phyloP scores from a whole-genome alignment of 53 echinoderm and acorn worm genomes.

The Mesocentrotus franciscanus region DNA sequence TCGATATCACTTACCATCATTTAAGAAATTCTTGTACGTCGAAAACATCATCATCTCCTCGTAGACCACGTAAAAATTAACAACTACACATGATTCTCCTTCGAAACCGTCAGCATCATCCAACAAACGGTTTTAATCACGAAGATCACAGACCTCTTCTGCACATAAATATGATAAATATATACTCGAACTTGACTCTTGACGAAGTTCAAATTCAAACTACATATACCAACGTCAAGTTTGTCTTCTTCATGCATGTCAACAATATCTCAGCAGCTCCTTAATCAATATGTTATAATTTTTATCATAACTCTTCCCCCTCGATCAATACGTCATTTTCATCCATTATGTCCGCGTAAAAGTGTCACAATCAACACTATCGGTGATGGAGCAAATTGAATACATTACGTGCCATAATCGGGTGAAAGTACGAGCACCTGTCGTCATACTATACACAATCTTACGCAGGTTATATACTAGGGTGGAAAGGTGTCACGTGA shows the following conservation, averaged over 20 bases:
- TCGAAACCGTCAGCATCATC: no score
- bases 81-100: no score
- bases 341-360: background rate
- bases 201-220: background rate
- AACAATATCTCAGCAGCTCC: background rate
- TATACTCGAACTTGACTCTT: background rate
- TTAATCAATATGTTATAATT: background rate
- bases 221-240: background rate
- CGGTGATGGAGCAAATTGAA: background rate
- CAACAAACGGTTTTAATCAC: background rate
- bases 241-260: background rate
- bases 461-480: background rate
- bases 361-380: background rate
- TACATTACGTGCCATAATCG: background rate
- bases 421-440: background rate
- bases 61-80: no score
- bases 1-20: no score
- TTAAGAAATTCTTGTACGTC: no score
- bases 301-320: background rate
- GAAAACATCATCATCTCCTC: no score
- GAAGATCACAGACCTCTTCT: background rate
- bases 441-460: background rate
- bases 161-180: background rate
- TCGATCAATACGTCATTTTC: background rate
- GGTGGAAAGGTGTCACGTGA: constrained; percentile 13